Conservation (phyloP, 2,113 vertebrate genomes). For the Bufo gargarizans region DNA sequence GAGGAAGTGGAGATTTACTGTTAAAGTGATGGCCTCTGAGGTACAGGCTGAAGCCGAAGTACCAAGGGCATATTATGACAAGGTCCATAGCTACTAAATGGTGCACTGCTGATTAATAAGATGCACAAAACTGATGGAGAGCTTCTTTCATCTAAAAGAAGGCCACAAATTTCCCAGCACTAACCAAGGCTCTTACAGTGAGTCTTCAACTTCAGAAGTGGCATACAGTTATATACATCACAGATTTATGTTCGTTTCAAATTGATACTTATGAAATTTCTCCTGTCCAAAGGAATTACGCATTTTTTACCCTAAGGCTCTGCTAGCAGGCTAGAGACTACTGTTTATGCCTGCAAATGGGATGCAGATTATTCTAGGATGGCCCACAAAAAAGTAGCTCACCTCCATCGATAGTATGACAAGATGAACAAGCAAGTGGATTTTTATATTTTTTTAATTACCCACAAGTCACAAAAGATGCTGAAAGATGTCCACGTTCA, state of each 20-base stretch:
- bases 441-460: too few species aligned
- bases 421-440: too few species aligned
- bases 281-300: too few species aligned
- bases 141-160: background rate
- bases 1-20: slow-evolving; percentile 51
- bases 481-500: too few species aligned
- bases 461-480: too few species aligned
- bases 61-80: slow-evolving; percentile 14
- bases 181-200: background rate
- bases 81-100: background rate
- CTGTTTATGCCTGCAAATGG: too few species aligned
- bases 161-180: background rate
- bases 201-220: background rate
- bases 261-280: background rate
- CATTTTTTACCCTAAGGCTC: too few species aligned
- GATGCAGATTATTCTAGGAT: too few species aligned
- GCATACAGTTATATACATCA: background rate
- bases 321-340: too few species aligned
- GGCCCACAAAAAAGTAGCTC: too few species aligned
- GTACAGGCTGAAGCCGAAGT: slow-evolving; percentile 11
- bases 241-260: background rate
- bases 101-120: slow-evolving; percentile 9
- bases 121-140: background rate
- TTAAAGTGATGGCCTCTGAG: slow-evolving; percentile 38
- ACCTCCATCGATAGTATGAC: too few species aligned